A percentile compares a stretch with the other conserved stretches of the same genome.
Evolutionary conservation across 2,888 invertebrate genomes (phyloP).

Genomic region (Scelioninae gen. 1): DNA sequence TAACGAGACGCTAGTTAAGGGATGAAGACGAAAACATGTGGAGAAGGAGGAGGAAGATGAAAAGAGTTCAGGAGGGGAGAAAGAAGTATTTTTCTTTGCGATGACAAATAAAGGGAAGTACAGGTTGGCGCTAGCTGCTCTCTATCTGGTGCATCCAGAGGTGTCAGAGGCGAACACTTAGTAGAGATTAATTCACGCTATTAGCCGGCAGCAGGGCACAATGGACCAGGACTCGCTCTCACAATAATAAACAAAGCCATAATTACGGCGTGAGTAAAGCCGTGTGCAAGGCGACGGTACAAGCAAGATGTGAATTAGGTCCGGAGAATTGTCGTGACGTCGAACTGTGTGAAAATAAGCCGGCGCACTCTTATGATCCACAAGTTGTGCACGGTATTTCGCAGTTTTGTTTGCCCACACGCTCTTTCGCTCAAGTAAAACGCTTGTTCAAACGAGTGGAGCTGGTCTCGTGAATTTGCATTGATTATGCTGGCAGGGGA

Average conservation of each 20-base stretch:
- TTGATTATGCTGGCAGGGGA: no score
- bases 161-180: slow-evolving; percentile 75
- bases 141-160: slow-evolving; percentile 50
- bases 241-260: slow-evolving; percentile 72
- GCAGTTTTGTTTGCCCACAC: no score
- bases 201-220: slow-evolving; percentile 76
- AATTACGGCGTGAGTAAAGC: slow-evolving; percentile 58
- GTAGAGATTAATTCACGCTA: slow-evolving; percentile 81
- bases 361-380: no score
- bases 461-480: no score
- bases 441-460: no score
- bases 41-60: slow-evolving; percentile 30
- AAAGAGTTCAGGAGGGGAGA: slow-evolving; percentile 1
- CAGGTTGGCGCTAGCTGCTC: slow-evolving; percentile 23
- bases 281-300: slow-evolving; percentile 33
- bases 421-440: no score
- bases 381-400: no score
- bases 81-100: no score
- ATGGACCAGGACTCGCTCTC: slow-evolving; percentile 68
- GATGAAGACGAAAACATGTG: slow-evolving; percentile 34
- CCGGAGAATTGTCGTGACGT: slow-evolving; percentile 27
- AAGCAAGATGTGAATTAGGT: slow-evolving; percentile 24
- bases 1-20: slow-evolving; percentile 78
- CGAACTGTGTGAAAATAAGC: slow-evolving; percentile 40
- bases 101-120: slow-evolving; percentile 34